These are phyloP conservation scores for Synergus itoensis DNA, from an alignment of 2,888 invertebrate species.

Conservation along the genomic window DNA sequence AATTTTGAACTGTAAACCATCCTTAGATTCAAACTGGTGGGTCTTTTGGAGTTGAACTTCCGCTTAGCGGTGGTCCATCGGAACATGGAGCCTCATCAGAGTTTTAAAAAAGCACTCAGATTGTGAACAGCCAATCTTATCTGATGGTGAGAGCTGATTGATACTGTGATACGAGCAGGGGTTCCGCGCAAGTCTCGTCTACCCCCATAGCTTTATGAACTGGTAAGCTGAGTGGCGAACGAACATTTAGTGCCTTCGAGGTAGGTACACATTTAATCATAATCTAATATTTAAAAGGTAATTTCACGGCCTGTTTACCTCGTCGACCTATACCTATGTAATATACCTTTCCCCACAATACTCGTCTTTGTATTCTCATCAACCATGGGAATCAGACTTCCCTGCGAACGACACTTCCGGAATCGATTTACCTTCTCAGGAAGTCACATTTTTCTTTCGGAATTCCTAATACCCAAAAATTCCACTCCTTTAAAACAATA, in stretches of 20 bases:
- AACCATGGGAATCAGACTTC: constrained; percentile 60
- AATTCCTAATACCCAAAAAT: not conserved
- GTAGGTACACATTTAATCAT: constrained; percentile 77
- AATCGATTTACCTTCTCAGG: constrained; percentile 26
- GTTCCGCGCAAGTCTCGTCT: constrained; percentile 61
- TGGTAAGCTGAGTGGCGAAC: constrained; percentile 59
- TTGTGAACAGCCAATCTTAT: constrained; percentile 73
- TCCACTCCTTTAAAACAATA: not conserved
- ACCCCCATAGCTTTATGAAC: constrained; percentile 68
- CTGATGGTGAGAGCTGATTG: constrained; percentile 74
- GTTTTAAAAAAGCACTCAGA: constrained; percentile 69
- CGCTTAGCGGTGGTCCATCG: constrained; percentile 49
- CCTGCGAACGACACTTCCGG: constrained; percentile 53
- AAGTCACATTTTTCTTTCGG: not conserved
- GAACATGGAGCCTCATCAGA: constrained; percentile 56
- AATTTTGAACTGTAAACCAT: too few relatives aligned
- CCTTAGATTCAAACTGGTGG: not conserved
- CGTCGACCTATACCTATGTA: constrained; percentile 63
- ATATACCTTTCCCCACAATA: constrained; percentile 55
- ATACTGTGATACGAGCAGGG: constrained; percentile 69
- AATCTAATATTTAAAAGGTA: constrained; percentile 79
- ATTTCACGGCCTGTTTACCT: constrained; percentile 78
- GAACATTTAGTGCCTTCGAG: constrained; percentile 73
- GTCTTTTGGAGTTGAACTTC: constrained; percentile 35
- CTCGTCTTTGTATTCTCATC: constrained; percentile 44